A percentile compares a stretch with the other conserved stretches of the same genome.
Evolutionary conservation across 2,797 vertebrate species (phyloP).

Genomic region (Sebastes ruberrimus): DNA sequence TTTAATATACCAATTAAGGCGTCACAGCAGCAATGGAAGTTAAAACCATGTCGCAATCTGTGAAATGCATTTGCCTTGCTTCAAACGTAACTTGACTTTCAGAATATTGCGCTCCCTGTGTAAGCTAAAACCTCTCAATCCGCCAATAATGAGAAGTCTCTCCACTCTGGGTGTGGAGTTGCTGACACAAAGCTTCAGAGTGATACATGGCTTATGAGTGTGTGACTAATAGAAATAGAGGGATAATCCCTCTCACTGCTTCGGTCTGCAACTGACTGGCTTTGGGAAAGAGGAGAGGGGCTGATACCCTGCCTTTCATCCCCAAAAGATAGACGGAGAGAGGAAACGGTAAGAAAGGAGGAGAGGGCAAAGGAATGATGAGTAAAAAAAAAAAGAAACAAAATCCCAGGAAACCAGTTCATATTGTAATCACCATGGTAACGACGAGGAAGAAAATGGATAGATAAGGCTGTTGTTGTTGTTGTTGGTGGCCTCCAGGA

Average conservation of each 20-base stretch:
- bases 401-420: slow-evolving; percentile 18
- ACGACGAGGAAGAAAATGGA: slow-evolving; percentile 32
- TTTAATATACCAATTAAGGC: slow-evolving; percentile 39
- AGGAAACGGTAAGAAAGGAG: slow-evolving; percentile 31
- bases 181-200: slow-evolving; percentile 80
- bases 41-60: slow-evolving; percentile 37
- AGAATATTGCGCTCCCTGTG: slow-evolving; percentile 39
- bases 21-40: background rate
- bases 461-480: background rate
- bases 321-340: slow-evolving; percentile 41
- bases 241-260: slow-evolving; percentile 78
- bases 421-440: slow-evolving; percentile 55
- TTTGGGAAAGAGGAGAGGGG: slow-evolving; percentile 55
- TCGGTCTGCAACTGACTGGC: slow-evolving; percentile 74
- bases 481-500: background rate
- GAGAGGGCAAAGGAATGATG: slow-evolving; percentile 44
- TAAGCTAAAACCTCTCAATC: slow-evolving; percentile 72
- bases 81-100: slow-evolving; percentile 46
- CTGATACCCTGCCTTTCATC: slow-evolving; percentile 64
- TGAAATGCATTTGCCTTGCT: slow-evolving; percentile 48
- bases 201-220: slow-evolving; percentile 78
- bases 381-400: slow-evolving; percentile 6
- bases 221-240: slow-evolving; percentile 80
- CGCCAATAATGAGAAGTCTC: slow-evolving; percentile 74
- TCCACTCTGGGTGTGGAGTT: slow-evolving; percentile 67